Conservation (phyloP, 53 echinoderm and acorn worm species). For the Apostichopus leukothele region DNA sequence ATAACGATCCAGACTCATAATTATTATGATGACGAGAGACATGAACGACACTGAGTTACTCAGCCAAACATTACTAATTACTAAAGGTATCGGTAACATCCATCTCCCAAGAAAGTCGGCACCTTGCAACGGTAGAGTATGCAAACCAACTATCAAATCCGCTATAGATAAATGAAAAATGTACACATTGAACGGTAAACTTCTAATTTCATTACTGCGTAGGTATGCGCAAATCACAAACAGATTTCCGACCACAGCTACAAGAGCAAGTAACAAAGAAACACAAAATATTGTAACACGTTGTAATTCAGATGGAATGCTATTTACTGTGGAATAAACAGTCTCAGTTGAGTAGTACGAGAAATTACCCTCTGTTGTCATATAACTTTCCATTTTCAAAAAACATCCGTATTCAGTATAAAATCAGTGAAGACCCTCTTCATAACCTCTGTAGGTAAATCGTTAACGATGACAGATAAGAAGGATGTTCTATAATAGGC, state of each 20-base stretch:
- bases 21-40: not conserved
- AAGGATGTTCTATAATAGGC: too few species aligned
- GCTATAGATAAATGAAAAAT: conserved; percentile 34
- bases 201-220: not conserved
- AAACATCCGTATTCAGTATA: too few species aligned
- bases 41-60: not conserved
- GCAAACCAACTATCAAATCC: not conserved
- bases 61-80: too few species aligned
- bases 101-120: not conserved
- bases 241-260: not conserved
- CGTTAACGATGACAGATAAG: too few species aligned
- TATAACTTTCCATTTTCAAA: too few species aligned
- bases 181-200: conserved; percentile 34
- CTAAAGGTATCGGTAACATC: not conserved
- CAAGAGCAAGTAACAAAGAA: not conserved
- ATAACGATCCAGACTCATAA: conserved; percentile 27
- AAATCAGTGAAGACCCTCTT: too few species aligned
- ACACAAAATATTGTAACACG: not conserved
- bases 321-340: too few species aligned
- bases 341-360: too few species aligned
- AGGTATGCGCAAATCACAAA: not conserved
- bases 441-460: too few species aligned
- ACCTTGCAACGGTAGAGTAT: not conserved
- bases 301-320: not conserved
- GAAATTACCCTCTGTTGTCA: too few species aligned